Conservation (phyloP, 92 coral and sea anemone species). For the Galaxea fascicularis region DNA sequence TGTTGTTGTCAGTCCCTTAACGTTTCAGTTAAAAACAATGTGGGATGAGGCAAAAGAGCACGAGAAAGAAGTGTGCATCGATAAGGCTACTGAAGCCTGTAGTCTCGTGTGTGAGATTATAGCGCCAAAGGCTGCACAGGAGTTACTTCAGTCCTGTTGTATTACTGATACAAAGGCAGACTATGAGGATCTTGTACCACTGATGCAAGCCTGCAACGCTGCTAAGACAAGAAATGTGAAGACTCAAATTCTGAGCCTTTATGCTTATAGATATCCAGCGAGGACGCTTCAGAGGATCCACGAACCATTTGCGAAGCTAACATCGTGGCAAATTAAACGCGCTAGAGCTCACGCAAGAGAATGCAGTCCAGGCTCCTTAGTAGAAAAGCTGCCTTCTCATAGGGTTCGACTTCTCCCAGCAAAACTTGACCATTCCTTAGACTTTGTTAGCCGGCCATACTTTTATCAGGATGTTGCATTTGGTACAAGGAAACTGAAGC, state of each 20-base stretch:
- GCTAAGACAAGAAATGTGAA: slow-evolving; percentile 65
- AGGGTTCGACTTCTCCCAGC: slow-evolving; percentile 65
- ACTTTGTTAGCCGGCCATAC: slow-evolving; percentile 76
- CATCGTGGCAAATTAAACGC: slow-evolving; percentile 71
- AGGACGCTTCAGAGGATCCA: slow-evolving; percentile 67
- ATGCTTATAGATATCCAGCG: slow-evolving; percentile 66
- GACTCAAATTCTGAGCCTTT: slow-evolving; percentile 70
- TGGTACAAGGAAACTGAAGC: slow-evolving; percentile 73
- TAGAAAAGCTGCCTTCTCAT: slow-evolving; percentile 49
- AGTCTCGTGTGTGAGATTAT: slow-evolving; percentile 70
- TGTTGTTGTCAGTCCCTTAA: slow-evolving; percentile 51
- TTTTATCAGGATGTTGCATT: slow-evolving; percentile 85
- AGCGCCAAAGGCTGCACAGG: slow-evolving; percentile 74
- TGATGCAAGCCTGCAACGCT: slow-evolving; percentile 63
- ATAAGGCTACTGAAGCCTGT: slow-evolving; percentile 78
- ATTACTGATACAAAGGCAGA: slow-evolving; percentile 23
- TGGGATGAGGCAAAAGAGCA: slow-evolving; percentile 69
- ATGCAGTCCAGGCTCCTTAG: slow-evolving; percentile 67
- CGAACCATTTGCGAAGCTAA: slow-evolving; percentile 65
- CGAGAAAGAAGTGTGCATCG: slow-evolving; percentile 74
- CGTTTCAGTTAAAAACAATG: slow-evolving; percentile 57
- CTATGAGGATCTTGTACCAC: slow-evolving; percentile 49
- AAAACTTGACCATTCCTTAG: slow-evolving; percentile 75
- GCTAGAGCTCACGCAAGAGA: slow-evolving; percentile 73
- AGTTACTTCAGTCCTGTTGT: slow-evolving; percentile 60